Conservation (phyloP, 2,113 vertebrate species). For the Lanius ludovicianus region DNA sequence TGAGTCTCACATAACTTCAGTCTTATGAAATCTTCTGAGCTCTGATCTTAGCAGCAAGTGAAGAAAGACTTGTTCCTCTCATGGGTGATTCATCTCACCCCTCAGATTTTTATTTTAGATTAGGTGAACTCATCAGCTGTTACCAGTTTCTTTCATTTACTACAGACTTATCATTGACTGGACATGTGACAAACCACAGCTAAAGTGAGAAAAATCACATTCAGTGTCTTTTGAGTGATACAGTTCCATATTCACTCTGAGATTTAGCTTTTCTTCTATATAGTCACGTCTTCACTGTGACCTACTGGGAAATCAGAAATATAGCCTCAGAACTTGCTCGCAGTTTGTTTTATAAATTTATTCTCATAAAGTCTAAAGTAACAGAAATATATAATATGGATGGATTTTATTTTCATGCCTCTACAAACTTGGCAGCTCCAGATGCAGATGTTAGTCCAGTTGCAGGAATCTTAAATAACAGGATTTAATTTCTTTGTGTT, state of each 20-base stretch:
- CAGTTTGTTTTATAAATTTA: neutral
- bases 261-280: neutral
- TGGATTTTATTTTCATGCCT: neutral
- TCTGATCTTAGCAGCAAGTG: neutral
- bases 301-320: neutral
- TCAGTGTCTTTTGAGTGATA: neutral
- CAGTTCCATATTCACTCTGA: neutral
- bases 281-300: neutral
- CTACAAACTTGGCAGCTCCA: neutral
- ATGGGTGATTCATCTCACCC: neutral
- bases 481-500: neutral
- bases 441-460: neutral
- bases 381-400: neutral
- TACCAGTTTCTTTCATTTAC: neutral
- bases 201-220: neutral
- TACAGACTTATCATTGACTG: neutral
- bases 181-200: neutral
- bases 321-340: neutral
- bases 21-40: neutral
- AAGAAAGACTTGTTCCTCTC: neutral
- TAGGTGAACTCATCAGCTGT: neutral
- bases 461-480: neutral
- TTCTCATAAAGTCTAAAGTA: neutral
- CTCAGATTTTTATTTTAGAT: neutral
- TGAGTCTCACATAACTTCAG: neutral